phyloP scores from a whole-genome alignment of 2,888 invertebrate genomes.

The Mylabris sibirica region DNA sequence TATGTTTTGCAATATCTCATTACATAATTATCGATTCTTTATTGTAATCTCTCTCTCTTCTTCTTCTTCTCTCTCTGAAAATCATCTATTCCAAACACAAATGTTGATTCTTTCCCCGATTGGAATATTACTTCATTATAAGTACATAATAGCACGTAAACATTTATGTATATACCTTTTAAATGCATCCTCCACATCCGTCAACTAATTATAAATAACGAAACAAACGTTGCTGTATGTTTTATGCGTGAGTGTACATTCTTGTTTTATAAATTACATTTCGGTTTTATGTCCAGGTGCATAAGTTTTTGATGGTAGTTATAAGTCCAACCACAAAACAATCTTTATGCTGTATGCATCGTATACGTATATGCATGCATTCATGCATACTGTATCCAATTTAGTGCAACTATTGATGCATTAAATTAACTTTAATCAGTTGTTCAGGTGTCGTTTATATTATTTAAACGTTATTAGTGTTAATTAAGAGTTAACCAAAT shows the following conservation, averaged over 20 bases:
- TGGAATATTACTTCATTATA: not conserved
- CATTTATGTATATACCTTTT: constrained; percentile 1
- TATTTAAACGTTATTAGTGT: not conserved
- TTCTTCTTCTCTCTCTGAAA: not conserved
- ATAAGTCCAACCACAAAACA: not conserved
- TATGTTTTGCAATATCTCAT: constrained; percentile 9
- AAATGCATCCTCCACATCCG: constrained; percentile 3
- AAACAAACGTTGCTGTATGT: not conserved
- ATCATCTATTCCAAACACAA: not conserved
- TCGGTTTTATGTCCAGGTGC: not conserved
- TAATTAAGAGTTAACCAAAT: not conserved
- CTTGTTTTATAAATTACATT: not conserved
- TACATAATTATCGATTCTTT: not conserved
- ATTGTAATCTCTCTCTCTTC: no score
- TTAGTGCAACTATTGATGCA: not conserved
- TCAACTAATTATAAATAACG: not conserved
- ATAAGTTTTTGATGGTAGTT: not conserved
- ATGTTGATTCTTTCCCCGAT: not conserved
- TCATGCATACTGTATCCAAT: not conserved
- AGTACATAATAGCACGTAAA: not conserved
- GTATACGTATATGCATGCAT: not conserved
- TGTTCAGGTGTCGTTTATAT: not conserved
- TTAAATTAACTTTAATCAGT: not conserved
- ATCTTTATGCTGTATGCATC: not conserved
- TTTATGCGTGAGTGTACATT: not conserved